Evolutionary conservation across 2,113 vertebrate species (phyloP).

Genomic region (Macrotus californicus): DNA sequence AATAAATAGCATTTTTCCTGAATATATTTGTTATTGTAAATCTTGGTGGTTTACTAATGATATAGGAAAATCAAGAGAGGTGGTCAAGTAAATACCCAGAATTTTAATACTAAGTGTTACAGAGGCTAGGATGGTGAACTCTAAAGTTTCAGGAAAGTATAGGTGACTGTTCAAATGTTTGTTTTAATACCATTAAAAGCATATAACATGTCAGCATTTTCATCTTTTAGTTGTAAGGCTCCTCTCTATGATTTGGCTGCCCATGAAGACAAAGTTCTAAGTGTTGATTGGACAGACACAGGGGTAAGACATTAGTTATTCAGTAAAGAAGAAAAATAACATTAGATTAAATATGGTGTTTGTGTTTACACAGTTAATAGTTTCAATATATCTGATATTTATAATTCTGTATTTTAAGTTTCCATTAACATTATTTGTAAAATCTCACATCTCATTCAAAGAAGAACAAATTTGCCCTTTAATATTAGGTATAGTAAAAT

Average conservation of each 20-base stretch:
- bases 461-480: neutral
- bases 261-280: slow-evolving; percentile 96
- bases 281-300: slow-evolving; percentile 95
- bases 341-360: neutral
- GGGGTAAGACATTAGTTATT: slow-evolving; percentile 84
- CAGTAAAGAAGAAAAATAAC: neutral
- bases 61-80: neutral
- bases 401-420: slow-evolving; percentile 32
- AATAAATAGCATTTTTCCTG: neutral
- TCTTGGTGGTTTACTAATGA: neutral
- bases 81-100: neutral
- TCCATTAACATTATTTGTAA: slow-evolving; percentile 14
- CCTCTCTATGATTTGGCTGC: slow-evolving; percentile 97
- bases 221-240: slow-evolving; percentile 88
- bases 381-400: slow-evolving; percentile 39
- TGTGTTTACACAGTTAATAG: neutral
- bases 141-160: neutral
- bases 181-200: neutral
- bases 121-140: neutral
- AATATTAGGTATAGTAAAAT: slow-evolving; percentile 10
- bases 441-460: slow-evolving; percentile 1
- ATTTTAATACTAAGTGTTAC: slow-evolving; percentile 26
- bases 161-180: neutral
- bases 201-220: slow-evolving; percentile 22
- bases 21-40: slow-evolving; percentile 13